Conservation (phyloP, 64 coral and sea anemone genomes). For the Montipora efflorescens region DNA sequence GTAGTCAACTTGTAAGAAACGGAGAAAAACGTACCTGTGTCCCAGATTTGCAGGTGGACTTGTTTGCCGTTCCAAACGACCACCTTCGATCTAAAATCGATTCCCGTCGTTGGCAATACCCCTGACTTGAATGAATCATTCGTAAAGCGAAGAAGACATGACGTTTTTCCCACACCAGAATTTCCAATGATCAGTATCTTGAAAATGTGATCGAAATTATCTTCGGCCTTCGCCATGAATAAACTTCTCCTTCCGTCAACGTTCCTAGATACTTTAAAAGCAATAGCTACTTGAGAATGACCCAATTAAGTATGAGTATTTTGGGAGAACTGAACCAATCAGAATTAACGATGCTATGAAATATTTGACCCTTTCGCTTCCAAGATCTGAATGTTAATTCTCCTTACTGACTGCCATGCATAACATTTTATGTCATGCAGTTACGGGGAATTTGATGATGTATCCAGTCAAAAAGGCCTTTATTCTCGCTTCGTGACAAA, state of each 20-base stretch:
- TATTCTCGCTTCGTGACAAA: too few relatives aligned
- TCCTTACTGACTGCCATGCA: too few relatives aligned
- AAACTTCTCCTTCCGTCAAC: background rate
- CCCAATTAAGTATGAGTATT: slow-evolving; percentile 28
- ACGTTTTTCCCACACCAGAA: slow-evolving; percentile 97
- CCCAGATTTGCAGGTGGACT: slow-evolving; percentile 98
- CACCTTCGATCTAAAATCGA: slow-evolving; percentile 99
- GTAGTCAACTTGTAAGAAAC: background rate
- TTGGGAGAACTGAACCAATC: slow-evolving; percentile 29
- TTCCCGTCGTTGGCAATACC: slow-evolving; percentile 94
- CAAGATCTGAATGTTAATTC: too few relatives aligned
- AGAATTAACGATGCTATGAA: background rate
- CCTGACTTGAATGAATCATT: slow-evolving; percentile 97
- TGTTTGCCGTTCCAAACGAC: slow-evolving; percentile 96
- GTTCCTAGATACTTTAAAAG: slow-evolving; percentile 14
- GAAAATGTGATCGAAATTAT: slow-evolving; percentile 99
- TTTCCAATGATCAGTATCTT: slow-evolving; percentile 99
- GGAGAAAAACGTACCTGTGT: slow-evolving; percentile 74
- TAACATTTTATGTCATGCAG: too few relatives aligned
- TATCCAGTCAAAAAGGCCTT: too few relatives aligned
- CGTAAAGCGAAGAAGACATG: slow-evolving; percentile 94
- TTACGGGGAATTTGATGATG: too few relatives aligned
- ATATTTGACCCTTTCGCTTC: too few relatives aligned
- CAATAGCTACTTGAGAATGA: background rate
- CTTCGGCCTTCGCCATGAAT: slow-evolving; percentile 98